Evolutionary conservation across 2,797 vertebrate genomes (phyloP).

Genomic region (Echiichthys vipera): DNA sequence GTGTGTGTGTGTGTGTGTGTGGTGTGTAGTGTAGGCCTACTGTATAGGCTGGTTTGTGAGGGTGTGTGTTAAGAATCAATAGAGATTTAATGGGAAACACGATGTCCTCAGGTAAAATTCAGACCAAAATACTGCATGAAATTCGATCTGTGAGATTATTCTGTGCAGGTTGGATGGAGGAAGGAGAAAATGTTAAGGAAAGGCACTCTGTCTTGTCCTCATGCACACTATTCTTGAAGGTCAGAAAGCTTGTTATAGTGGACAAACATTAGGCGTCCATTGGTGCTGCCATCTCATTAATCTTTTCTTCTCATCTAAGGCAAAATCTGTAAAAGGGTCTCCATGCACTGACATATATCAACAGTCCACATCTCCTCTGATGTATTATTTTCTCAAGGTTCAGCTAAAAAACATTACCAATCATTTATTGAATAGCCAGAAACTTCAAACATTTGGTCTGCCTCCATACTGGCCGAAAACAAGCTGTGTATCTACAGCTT

Average conservation of each 20-base stretch:
- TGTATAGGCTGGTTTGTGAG: constrained; percentile 61
- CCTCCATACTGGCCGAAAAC: constrained; percentile 18
- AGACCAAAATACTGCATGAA: constrained; percentile 57
- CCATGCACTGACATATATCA: constrained; percentile 16
- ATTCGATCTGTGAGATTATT: constrained; percentile 52
- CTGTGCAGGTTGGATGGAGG: constrained; percentile 16
- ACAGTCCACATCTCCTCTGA: constrained; percentile 18
- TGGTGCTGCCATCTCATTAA: constrained; percentile 61
- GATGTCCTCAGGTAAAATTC: constrained; percentile 71
- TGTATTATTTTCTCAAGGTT: constrained; percentile 41
- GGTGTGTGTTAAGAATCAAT: constrained; percentile 66
- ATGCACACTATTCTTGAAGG: constrained; percentile 70
- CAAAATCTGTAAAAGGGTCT: constrained; percentile 31
- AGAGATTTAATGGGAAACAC: constrained; percentile 68
- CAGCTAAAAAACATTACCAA: too few species aligned
- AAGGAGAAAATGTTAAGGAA: constrained; percentile 38
- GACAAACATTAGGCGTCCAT: constrained; percentile 60
- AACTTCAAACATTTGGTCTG: constrained; percentile 19
- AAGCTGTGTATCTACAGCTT: constrained; percentile 6
- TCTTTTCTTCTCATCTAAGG: constrained; percentile 48
- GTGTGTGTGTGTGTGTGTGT: constrained; percentile 34
- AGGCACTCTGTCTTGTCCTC: constrained; percentile 39
- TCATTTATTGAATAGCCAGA: constrained; percentile 41
- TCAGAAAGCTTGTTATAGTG: constrained; percentile 76
- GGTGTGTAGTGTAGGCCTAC: constrained; percentile 49